Base-by-base conservation (phyloP, 2,113 vertebrate species). In the Tupaia chinensis region DNA sequence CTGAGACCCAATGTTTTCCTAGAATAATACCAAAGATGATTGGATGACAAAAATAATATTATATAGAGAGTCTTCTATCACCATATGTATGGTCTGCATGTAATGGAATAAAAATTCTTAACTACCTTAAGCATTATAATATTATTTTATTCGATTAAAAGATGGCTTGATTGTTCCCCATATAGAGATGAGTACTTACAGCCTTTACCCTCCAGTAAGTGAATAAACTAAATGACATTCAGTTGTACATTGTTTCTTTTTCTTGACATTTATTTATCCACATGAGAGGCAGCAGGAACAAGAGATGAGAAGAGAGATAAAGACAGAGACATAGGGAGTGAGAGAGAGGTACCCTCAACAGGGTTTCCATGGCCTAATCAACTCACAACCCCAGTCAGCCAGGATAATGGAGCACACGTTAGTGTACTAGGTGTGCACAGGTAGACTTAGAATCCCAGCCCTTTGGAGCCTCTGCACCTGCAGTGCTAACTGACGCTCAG, bases 141-240 rank as follows among this genome's bases (percentile, higher is more conserved):
- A 78, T 69, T 23, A 78, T 69, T 69, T 91, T 94, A 85, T 60
- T 93, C 58, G 78, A 19, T 83, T 87, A 61, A 82, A 91, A 84
- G 32, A 78, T 74, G 8, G 22, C 32, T 23, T 58, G 19, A 83
- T 56, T 87, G 34, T 27, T 34, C 22, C 15, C 29, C 34, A 61
- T 25, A 76, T 17, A 27, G 61, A 91, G 61, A 63, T 34, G 22
- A 89, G 29, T 16, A 73, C 15, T 44, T 83, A 68, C 5, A 81
- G 29, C 76, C 44, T 70, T 83, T 74, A 87, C 16, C 3, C 8
- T 77, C 85, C 34, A 27, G 44, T 22, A 87, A 80, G 16, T 32
- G 22, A 72, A 44, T n/a, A 7, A 10, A n/a, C 22, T 14, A 79
- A 65, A 79, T 8, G 63, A 44, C 11, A 15, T 76, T 68, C 22